Base-by-base conservation (phyloP, 2,888 invertebrate genomes). In the Ornithoptera alexandrae region DNA sequence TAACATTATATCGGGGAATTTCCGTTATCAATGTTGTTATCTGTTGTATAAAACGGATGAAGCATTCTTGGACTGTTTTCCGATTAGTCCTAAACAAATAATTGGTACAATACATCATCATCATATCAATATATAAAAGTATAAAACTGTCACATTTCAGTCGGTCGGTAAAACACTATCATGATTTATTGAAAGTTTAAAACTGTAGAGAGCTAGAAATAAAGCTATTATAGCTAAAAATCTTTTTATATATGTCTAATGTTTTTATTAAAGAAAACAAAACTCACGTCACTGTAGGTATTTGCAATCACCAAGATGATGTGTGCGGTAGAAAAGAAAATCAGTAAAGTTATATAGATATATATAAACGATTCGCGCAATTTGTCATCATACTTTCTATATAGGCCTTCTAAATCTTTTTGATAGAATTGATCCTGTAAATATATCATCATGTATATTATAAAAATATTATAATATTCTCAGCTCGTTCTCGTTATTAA, bases 301-400 rank as follows among this genome's bases (percentile, higher is more conserved):
- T 89, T 91, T 68, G 88, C 78, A 64, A 95, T 79, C 72, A 96
- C 92, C 73, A 94, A 81, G 70, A 93, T 79, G 58, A 94, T 93
- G 80, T 97, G 96, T 1, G 92, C 85, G 5, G 94, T 86, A 59
- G 95, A 95, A 66, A 97, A 93, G 56, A 95, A 81, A 68, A 95
- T 89, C 79, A 96, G 94, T 64, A 97, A 90, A 30, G 95, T 91
- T 73, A 97, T 93, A 85, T 96, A 97, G 70, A 97, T 94, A 72
- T 96, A 95, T 73, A 97, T 94, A 75, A 96, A 95, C 66, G 96
- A 96, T 85, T 96, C 95, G 80, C 96, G 95, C 72, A 97, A 89
- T 78, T 96, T 95, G 76, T 96, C 95, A 75, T 95, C 96, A 81
- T 97, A 97, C 73, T 94, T 93, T 74, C 94, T 93, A 84, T 96